Evolutionary conservation across 2,888 invertebrate species (phyloP), one percentile per base, ranked within the genome.

Genomic region (Leptopterna dolabrata): DNA sequence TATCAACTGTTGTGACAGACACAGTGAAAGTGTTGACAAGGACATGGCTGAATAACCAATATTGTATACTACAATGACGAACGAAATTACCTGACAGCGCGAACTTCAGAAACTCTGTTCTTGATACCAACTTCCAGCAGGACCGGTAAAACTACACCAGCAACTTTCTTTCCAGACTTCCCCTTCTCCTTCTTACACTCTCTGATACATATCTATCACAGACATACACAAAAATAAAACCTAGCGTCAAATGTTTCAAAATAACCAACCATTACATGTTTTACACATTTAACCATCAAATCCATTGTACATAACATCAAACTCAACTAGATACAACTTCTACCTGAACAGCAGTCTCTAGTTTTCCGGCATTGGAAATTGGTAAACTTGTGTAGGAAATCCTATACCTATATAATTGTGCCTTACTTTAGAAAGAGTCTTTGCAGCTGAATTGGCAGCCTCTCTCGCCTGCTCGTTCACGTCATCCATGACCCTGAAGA

Each of bases 401-500:
- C n/a, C n/a, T n/a, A n/a, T 36, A 36, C 36, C 36, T 19, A 6
- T 2, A 19, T 55, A 29, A 27, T 36, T 16, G 29, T 6, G 13
- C 1, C 81, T 81, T 81, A 96, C 96, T 93, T 96, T 96, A 90
- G 96, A 95, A 19, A 97, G 92, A 27, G 95, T 93, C 89, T 93
- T 94, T 0, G 95, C 94, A 0, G 97, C 95, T 86, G 94, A 94
- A 7, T 94, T 94, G 4, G 97, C 97, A 0, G 96, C 95, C 88
- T 94, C 92, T 80, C 97, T 92, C 0, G 97, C 97, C 30, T 95
- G 96, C 91, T 97, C 98, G 91, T 98, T 98, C 90, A 97, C 96
- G 92, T 98, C 98, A 91, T 98, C 98, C 95, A 97, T 96, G 0
- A 98, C 98, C 27, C 97, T 93, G 91, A 98, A 97, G 89, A 98